Conservation (phyloP, 2,797 vertebrate genomes). For the Philypnodon macrostomus region DNA sequence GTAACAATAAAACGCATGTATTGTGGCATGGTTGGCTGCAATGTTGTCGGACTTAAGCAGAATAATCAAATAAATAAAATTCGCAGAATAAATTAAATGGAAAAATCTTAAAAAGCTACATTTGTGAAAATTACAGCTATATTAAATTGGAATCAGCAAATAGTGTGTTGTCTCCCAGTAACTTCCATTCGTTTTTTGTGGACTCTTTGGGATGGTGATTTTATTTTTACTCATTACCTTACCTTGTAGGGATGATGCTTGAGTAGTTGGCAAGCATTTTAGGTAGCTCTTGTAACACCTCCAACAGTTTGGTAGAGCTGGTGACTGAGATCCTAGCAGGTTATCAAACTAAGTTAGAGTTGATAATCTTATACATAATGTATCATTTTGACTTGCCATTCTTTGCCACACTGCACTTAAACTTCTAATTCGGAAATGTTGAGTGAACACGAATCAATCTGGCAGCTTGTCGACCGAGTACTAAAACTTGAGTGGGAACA, state of each 20-base stretch:
- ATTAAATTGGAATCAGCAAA: not conserved
- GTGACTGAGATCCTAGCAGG: too few species aligned
- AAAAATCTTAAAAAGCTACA: too few species aligned
- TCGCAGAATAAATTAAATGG: too few species aligned
- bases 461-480: constrained; percentile 32
- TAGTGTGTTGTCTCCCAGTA: not conserved
- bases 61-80: too few species aligned
- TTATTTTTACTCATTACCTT: constrained; percentile 16
- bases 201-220: not conserved
- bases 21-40: too few species aligned
- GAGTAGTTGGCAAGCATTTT: constrained; percentile 31
- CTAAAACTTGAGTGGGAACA: constrained; percentile 13
- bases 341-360: constrained; percentile 26
- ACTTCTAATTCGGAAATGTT: constrained; percentile 10
- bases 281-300: constrained; percentile 34
- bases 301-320: constrained; percentile 32
- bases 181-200: not conserved
- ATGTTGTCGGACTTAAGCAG: too few species aligned
- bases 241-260: constrained; percentile 27
- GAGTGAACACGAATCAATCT: constrained; percentile 30
- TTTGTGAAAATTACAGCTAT: too few species aligned
- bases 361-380: too few species aligned
- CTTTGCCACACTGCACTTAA: constrained; percentile 7
- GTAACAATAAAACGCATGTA: too few species aligned
- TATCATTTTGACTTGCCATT: too few species aligned